Percentiles rank a stretch among this genome's conserved stretches.
Conservation (phyloP, 2,113 vertebrate species). For the Malurus alboscapulatus region DNA sequence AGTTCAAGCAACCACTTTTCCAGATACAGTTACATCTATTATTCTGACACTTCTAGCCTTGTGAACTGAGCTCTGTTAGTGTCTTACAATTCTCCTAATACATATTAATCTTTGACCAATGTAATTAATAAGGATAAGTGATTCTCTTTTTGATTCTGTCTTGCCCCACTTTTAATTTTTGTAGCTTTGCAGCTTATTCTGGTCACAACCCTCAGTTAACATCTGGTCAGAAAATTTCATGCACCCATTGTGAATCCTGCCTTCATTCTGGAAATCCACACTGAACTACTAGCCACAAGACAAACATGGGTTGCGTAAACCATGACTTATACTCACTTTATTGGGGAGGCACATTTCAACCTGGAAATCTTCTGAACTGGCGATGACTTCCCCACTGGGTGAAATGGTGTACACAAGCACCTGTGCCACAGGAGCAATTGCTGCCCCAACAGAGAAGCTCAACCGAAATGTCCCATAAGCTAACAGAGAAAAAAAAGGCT, state of each 20-base stretch:
- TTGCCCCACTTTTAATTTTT: background rate
- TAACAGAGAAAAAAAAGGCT: background rate
- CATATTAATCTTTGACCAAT: background rate
- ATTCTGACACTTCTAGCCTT: background rate
- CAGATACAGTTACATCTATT: background rate
- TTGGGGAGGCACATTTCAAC: slow-evolving; percentile 81
- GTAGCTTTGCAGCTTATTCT: background rate
- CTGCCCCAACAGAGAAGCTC: slow-evolving; percentile 27
- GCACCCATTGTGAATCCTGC: background rate
- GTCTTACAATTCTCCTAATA: background rate
- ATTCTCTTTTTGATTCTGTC: background rate
- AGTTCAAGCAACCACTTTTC: background rate
- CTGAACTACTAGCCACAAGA: background rate
- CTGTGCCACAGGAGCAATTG: slow-evolving; percentile 76
- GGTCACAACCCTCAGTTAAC: background rate
- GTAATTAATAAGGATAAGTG: background rate
- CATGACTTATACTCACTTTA: slow-evolving; percentile 73
- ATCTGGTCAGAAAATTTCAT: background rate
- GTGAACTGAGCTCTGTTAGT: background rate
- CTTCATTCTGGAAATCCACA: background rate
- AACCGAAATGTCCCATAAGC: slow-evolving; percentile 71
- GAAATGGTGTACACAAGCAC: slow-evolving; percentile 80
- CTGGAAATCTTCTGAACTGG: slow-evolving; percentile 78
- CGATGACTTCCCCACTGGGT: slow-evolving; percentile 79
- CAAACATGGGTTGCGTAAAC: background rate